Conservation (phyloP, 2,113 vertebrate species). For the Spheniscus mendiculus region DNA sequence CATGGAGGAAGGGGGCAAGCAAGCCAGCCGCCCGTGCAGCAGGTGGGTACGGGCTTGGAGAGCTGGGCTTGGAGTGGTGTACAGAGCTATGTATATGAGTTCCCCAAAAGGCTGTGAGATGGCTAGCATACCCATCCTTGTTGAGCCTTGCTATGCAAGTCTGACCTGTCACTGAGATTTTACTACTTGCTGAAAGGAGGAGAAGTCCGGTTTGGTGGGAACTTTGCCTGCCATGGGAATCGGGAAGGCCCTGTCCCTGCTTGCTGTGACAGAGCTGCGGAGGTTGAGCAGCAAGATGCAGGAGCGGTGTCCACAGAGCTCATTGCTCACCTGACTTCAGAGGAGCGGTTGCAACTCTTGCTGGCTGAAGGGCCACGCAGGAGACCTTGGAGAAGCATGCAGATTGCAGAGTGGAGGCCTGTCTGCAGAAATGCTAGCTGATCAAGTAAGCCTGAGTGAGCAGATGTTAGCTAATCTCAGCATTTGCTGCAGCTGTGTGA, state of each 20-base stretch:
- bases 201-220: neutral
- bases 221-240: neutral
- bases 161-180: neutral
- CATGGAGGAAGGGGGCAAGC: neutral
- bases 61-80: neutral
- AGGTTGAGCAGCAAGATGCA: neutral
- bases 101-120: neutral
- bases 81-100: neutral
- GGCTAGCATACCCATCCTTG: neutral
- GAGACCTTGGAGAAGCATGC: neutral
- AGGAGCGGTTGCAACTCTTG: neutral
- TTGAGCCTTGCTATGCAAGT: neutral
- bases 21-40: neutral
- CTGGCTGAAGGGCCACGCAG: neutral
- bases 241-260: neutral
- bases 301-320: neutral
- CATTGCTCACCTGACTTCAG: neutral
- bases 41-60: rapidly evolving
- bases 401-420: neutral
- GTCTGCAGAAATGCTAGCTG: neutral
- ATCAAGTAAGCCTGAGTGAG: neutral
- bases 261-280: rapidly evolving
- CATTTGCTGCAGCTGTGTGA: neutral
- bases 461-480: neutral
- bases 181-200: neutral